phyloP scores from a whole-genome alignment of 2,113 vertebrate species.

The Butorides virescens region DNA sequence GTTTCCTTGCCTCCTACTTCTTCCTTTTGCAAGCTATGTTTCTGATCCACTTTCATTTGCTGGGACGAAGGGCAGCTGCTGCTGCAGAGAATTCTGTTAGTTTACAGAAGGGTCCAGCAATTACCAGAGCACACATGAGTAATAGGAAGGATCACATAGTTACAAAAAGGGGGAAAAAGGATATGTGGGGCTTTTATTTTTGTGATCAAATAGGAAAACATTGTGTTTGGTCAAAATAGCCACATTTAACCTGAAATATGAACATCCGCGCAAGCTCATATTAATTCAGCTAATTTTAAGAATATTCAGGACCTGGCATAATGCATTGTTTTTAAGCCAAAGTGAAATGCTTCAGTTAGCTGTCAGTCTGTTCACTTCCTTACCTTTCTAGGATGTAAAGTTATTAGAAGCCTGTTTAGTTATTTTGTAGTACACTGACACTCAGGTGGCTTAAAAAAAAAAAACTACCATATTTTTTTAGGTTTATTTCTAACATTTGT shows the following conservation, averaged over 20 bases:
- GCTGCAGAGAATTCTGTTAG: not conserved
- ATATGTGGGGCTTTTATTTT: not conserved
- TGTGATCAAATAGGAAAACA: not conserved
- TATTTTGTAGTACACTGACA: not conserved
- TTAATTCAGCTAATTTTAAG: not conserved
- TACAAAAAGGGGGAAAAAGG: not conserved
- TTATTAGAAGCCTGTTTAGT: not conserved
- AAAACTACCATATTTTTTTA: not conserved
- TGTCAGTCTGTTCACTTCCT: not conserved
- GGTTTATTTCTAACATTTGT: not conserved
- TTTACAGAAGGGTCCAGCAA: not conserved
- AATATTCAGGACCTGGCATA: not conserved
- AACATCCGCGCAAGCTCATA: not conserved
- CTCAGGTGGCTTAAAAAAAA: not conserved
- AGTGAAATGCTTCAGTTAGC: not conserved
- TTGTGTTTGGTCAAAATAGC: not conserved
- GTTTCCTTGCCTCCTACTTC: not conserved
- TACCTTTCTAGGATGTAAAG: not conserved
- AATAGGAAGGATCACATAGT: not conserved
- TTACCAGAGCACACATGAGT: not conserved
- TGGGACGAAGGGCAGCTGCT: not conserved
- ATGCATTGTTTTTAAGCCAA: not conserved
- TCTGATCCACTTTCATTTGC: not conserved
- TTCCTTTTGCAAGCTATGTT: rapidly evolving
- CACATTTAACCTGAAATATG: not conserved